Evolutionary conservation across 2,113 vertebrate genomes (phyloP).

Genomic region (Danionella cerebrum): DNA sequence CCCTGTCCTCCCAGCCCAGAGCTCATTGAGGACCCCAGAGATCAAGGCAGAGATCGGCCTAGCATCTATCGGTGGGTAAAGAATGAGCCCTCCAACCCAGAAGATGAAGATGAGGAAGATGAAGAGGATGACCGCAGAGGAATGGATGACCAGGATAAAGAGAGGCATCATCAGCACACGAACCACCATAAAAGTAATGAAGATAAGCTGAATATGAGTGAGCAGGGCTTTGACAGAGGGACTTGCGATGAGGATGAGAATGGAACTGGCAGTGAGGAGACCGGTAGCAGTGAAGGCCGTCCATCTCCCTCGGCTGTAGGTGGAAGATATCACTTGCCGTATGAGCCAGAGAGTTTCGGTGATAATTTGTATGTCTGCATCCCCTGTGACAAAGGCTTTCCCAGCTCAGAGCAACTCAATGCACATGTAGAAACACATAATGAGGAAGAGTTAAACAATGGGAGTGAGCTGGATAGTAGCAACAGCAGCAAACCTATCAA

Average conservation of each 20-base stretch:
- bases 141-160: conserved; percentile 56
- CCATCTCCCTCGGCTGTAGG: conserved; percentile 73
- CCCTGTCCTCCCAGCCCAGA: conserved; percentile 64
- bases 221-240: conserved; percentile 50
- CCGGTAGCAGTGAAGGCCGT: conserved; percentile 88
- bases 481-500: conserved; percentile 47
- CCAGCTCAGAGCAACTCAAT: conserved; percentile 96
- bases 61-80: conserved; percentile 92
- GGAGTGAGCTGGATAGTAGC: conserved; percentile 63
- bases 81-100: conserved; percentile 76
- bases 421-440: conserved; percentile 96
- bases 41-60: conserved; percentile 52
- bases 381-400: conserved; percentile 96
- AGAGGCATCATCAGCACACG: conserved; percentile 41
- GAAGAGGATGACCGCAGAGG: conserved; percentile 80
- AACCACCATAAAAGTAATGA: conserved; percentile 61
- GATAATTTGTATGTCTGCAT: conserved; percentile 98
- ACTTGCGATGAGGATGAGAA: conserved; percentile 81
- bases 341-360: conserved; percentile 90
- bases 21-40: conserved; percentile 69
- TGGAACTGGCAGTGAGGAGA: conserved; percentile 85
- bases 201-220: conserved; percentile 55
- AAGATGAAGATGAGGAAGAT: conserved; percentile 76
- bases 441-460: conserved; percentile 85
- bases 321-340: conserved; percentile 87